A percentile compares a stretch with the other conserved stretches of the same genome.
Evolutionary conservation across 2,797 vertebrate species (phyloP).

Genomic region (Melopsittacus undulatus): DNA sequence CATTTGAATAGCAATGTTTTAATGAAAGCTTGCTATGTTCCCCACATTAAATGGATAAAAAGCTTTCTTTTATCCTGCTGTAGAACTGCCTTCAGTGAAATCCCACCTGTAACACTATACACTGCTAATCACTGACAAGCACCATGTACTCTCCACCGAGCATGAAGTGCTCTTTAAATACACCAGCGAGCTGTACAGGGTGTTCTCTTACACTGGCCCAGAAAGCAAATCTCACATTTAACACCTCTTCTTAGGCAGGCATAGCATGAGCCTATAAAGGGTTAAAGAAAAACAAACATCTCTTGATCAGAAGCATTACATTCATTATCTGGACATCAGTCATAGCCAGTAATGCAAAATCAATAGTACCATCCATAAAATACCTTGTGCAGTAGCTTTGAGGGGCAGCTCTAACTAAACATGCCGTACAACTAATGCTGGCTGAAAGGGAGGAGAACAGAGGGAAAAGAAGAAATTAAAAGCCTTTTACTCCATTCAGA

Average conservation of each 20-base stretch:
- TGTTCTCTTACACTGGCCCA: not conserved
- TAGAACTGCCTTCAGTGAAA: not conserved
- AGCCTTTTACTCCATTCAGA: not conserved
- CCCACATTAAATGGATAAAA: not conserved
- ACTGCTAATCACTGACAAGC: not conserved
- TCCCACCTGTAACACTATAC: not conserved
- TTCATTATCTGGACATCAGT: not conserved
- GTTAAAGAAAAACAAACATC: not conserved
- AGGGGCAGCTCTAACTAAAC: not conserved
- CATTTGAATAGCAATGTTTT: not conserved
- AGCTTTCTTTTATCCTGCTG: constrained; percentile 4
- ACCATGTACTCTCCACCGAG: not conserved
- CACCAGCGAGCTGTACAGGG: not conserved
- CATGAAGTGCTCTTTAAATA: constrained; percentile 21
- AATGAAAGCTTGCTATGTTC: not conserved
- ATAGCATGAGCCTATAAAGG: not conserved
- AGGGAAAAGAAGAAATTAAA: not conserved
- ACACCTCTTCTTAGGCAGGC: not conserved
- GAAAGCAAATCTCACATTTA: not conserved
- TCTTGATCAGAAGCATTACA: not conserved
- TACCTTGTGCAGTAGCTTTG: not conserved
- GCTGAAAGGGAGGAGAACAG: not conserved
- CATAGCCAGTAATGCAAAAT: not conserved
- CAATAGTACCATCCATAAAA: not conserved
- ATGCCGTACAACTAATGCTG: not conserved